These are phyloP conservation scores for Campylorhamphus procurvoides DNA, from an alignment of 2,113 vertebrate genomes.

Conservation along the genomic window DNA sequence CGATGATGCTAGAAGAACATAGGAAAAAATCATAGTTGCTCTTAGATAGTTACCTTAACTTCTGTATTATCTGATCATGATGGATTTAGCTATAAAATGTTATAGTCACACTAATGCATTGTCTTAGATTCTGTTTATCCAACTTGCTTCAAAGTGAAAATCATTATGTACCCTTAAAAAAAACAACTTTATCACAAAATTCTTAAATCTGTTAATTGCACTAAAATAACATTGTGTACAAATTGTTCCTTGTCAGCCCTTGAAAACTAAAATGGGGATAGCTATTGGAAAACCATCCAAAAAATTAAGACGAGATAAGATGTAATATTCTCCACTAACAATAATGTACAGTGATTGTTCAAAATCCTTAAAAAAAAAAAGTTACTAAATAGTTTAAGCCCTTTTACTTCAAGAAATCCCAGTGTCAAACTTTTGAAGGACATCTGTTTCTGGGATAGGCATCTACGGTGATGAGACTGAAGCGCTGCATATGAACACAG, in stretches of 20 bases:
- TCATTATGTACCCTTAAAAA: neutral
- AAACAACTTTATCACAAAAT: neutral
- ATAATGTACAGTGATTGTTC: neutral
- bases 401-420: neutral
- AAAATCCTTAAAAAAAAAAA: neutral
- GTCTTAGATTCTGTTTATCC: neutral
- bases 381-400: neutral
- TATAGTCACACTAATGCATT: neutral
- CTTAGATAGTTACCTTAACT: neutral
- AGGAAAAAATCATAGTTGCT: neutral
- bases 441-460: neutral
- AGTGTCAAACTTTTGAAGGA: neutral
- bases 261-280: neutral
- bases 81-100: neutral
- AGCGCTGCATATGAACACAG: neutral
- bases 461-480: neutral
- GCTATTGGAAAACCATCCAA: neutral
- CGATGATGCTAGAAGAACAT: neutral
- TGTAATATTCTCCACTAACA: neutral
- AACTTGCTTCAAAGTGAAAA: neutral
- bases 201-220: neutral
- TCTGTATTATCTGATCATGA: neutral
- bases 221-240: neutral
- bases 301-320: neutral
- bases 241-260: neutral